Evolutionary conservation across 2,888 invertebrate species (phyloP).

Genomic region (Drosophila pseudotakahashii): DNA sequence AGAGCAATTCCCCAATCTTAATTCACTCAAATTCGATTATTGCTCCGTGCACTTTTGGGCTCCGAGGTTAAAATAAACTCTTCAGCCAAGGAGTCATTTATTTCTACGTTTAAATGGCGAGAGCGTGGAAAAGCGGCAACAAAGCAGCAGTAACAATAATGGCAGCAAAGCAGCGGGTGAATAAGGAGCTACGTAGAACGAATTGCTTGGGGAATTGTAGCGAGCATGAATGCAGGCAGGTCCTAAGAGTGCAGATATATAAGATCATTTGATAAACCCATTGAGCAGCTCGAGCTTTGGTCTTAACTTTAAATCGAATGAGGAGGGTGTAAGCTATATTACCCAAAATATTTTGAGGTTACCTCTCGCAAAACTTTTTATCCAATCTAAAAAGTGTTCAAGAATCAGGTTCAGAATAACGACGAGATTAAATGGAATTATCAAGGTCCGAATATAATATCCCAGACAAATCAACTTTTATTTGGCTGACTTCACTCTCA

Average conservation of each 20-base stretch:
- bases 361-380: not conserved
- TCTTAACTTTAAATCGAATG: not conserved
- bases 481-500: constrained; percentile 35
- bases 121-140: constrained; percentile 32
- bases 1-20: constrained; percentile 78
- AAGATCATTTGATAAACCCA: constrained; percentile 9
- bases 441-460: constrained; percentile 2
- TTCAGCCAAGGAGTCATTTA: constrained; percentile 75
- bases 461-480: constrained; percentile 22
- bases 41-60: constrained; percentile 68
- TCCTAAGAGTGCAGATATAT: constrained; percentile 8
- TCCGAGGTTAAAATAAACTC: constrained; percentile 78
- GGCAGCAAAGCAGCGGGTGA: constrained; percentile 3
- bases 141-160: constrained; percentile 40
- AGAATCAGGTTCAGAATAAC: not conserved
- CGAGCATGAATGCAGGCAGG: constrained; percentile 8
- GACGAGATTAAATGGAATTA: constrained; percentile 15
- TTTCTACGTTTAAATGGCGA: constrained; percentile 73
- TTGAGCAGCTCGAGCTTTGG: not conserved
- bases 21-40: constrained; percentile 82
- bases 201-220: constrained; percentile 33
- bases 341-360: not conserved
- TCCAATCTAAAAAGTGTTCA: constrained; percentile 13
- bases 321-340: not conserved
- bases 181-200: constrained; percentile 4